Conservation (phyloP, 2,888 invertebrate species). For the Drosophila kanekoi region DNA sequence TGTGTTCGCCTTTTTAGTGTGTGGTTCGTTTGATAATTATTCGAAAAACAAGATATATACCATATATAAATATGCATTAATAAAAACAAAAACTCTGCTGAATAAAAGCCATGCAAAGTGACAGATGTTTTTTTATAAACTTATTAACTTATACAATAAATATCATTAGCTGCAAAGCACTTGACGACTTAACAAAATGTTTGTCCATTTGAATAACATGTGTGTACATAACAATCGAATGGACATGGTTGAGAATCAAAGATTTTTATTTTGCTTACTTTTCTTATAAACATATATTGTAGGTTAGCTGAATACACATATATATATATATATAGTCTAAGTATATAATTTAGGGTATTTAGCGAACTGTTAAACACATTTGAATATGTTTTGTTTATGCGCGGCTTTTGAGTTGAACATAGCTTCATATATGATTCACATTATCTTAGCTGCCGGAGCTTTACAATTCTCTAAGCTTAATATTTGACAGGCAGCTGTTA, state of each 20-base stretch:
- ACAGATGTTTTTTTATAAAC: conserved; percentile 2
- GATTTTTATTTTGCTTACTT: not conserved
- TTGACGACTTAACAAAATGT: not conserved
- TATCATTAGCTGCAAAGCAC: conserved; percentile 19
- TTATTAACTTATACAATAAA: conserved; percentile 3
- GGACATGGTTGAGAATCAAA: not conserved
- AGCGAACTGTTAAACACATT: not conserved
- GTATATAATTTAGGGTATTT: not conserved
- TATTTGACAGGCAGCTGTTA: not conserved
- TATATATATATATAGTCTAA: not conserved
- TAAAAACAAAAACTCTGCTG: not conserved
- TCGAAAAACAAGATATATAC: not conserved
- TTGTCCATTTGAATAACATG: conserved; percentile 1
- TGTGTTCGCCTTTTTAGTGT: conserved; percentile 27
- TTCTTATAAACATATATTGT: not conserved
- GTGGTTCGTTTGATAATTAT: conserved; percentile 5
- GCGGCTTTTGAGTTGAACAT: too few relatives aligned
- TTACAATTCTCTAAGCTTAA: not conserved
- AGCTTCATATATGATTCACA: too few relatives aligned
- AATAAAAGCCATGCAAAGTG: not conserved
- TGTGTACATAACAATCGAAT: not conserved
- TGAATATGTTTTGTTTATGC: too few relatives aligned
- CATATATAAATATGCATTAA: not conserved
- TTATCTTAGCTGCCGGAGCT: not conserved
- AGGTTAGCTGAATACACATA: not conserved